These are phyloP conservation scores for Trididemnum clinides DNA, from an alignment of 23 tunicate species.

Conservation along the genomic window DNA sequence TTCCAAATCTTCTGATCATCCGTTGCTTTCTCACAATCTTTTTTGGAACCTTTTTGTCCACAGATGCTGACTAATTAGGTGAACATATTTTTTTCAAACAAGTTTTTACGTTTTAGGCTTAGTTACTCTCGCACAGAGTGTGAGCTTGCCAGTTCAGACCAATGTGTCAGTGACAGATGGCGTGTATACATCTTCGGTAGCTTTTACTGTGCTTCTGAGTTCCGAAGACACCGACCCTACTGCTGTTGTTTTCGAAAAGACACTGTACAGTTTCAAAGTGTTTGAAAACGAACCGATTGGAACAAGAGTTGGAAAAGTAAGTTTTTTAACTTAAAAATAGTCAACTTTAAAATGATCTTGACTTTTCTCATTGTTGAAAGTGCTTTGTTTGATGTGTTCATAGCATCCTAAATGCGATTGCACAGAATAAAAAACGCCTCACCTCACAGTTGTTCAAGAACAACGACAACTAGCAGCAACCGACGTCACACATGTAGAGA, in stretches of 20 bases:
- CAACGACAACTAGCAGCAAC: too few relatives aligned
- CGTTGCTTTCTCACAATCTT: too few relatives aligned
- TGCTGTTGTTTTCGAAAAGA: conserved; percentile 18
- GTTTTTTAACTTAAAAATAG: background rate
- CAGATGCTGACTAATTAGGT: background rate
- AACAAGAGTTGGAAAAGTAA: conserved; percentile 38
- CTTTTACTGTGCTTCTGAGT: conserved; percentile 14
- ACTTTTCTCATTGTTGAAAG: too few relatives aligned
- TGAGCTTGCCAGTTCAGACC: background rate
- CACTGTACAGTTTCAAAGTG: conserved; percentile 21
- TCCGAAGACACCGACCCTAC: conserved; percentile 23
- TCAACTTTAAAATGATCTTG: too few relatives aligned
- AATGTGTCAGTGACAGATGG: conserved; percentile 54
- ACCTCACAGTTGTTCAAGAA: too few relatives aligned
- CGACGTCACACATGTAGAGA: too few relatives aligned
- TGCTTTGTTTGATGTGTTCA: too few relatives aligned
- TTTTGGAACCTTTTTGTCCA: too few relatives aligned
- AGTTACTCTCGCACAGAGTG: background rate
- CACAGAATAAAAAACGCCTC: too few relatives aligned
- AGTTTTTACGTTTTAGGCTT: background rate
- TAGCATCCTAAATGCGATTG: too few relatives aligned
- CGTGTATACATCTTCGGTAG: conserved; percentile 6
- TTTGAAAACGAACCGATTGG: conserved; percentile 21
- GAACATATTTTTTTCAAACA: background rate
- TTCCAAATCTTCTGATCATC: too few relatives aligned